Evolutionary conservation across 1,140 invertebrate genomes (phyloP), one percentile per base, ranked within the genome.

Genomic region (Lethrus apterus): DNA sequence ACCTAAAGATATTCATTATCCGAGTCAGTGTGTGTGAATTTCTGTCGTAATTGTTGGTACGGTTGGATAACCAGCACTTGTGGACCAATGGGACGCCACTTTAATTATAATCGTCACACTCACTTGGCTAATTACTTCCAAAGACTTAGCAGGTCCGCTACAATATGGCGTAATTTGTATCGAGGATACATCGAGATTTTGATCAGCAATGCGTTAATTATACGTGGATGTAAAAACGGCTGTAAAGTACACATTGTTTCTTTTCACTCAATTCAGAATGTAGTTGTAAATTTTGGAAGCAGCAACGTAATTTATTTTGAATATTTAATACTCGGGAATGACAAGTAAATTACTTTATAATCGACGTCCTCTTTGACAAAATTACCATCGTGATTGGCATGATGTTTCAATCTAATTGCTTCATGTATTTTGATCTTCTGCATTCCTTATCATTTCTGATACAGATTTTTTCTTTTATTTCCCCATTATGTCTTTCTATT

Each of bases 1-100:
- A n/a, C n/a, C 24, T 9, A 17, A 38, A 21, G 20, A 38, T 13
- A 38, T 21, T 38, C 18, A 38, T 38, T 38, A 38, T 11, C 10
- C 24, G 7, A 38, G 20, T 19, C 35, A 38, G 19, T 21, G 35
- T 38, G 35, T 38, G 35, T 38, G 35, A 38, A 38, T 38, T 38
- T 38, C 35, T 38, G 35, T 38, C 35, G 35, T 38, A 38, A 38
- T 19, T 38, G 35, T 38, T n/a, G 35, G 18, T 13, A 38, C 35
- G 35, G 35, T 38, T 38, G 35, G 35, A 2, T 38, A 38, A 18
- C 24, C 18, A 9, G 35, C 35, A 9, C 35, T 13, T 13, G n/a
- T 11, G 14, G 35, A 38, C 35, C 35, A 38, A 38, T 38, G 35
- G 20, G 35, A 38, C 20, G 35, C 35, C 35, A 38, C 18, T 11